phyloP scores from a whole-genome alignment of 1,140 invertebrate genomes.

The Lordiphosa clarofinis region DNA sequence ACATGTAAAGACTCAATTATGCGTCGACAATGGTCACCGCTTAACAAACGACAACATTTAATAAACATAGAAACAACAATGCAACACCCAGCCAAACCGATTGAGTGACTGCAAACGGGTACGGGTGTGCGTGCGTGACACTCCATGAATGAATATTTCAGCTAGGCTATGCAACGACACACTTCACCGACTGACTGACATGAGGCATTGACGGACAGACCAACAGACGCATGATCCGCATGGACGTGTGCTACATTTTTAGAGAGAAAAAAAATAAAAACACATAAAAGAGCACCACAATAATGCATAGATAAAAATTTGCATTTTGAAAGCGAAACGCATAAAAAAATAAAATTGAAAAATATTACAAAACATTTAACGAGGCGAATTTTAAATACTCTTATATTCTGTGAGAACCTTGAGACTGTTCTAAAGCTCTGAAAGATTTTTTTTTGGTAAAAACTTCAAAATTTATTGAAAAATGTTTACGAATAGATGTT shows the following conservation, averaged over 20 bases:
- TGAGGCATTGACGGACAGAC: constrained; percentile 18
- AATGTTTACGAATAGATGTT: too few species aligned
- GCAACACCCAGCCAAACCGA: constrained; percentile 15
- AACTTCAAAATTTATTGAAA: neutral
- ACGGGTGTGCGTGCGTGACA: constrained; percentile 27
- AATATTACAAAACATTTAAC: constrained; percentile 10
- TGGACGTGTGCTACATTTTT: constrained; percentile 50
- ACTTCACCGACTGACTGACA: constrained; percentile 29
- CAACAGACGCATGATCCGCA: constrained; percentile 23
- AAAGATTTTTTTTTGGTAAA: neutral
- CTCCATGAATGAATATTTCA: constrained; percentile 38
- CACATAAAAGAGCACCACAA: constrained; percentile 6
- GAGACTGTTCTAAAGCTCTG: neutral
- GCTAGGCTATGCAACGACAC: constrained; percentile 31
- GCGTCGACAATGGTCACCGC: constrained; percentile 27
- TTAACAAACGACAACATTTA: constrained; percentile 37
- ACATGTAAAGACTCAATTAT: constrained; percentile 58
- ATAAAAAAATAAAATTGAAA: constrained; percentile 24
- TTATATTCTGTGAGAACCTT: constrained; percentile 6
- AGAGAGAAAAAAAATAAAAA: constrained; percentile 16
- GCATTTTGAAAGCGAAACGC: constrained; percentile 48
- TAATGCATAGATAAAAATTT: constrained; percentile 29
- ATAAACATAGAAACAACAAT: constrained; percentile 49
- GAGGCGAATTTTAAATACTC: constrained; percentile 30
- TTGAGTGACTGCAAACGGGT: constrained; percentile 4